Evolutionary conservation across 2,113 vertebrate species (phyloP).

Genomic region (Malurus cyaneus): DNA sequence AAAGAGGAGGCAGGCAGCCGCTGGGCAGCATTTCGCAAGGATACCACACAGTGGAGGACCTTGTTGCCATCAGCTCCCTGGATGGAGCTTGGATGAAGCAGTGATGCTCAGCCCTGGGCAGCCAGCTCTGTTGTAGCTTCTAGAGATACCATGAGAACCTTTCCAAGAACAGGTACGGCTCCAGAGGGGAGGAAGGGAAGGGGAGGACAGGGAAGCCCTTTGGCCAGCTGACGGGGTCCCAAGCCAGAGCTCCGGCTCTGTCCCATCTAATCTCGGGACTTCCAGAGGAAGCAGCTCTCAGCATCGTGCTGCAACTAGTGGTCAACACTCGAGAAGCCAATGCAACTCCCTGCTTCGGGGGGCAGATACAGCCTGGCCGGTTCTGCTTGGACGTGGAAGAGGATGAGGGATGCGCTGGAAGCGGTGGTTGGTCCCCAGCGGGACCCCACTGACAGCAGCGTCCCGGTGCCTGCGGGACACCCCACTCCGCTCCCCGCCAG

Average conservation of each 20-base stretch:
- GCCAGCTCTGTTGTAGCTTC: background rate
- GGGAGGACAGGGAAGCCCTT: background rate
- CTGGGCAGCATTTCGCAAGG: background rate
- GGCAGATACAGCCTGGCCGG: background rate
- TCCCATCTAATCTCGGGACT: background rate
- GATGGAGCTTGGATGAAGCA: background rate
- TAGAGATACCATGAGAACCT: background rate
- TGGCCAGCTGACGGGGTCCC: background rate
- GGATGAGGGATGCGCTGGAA: background rate
- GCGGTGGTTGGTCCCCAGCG: background rate
- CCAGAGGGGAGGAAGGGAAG: background rate
- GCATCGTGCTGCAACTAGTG: background rate
- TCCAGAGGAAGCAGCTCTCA: background rate
- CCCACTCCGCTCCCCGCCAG: background rate
- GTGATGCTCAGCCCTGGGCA: background rate
- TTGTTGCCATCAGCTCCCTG: background rate
- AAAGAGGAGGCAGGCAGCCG: background rate
- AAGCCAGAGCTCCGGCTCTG: fast-evolving
- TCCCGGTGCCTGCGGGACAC: background rate
- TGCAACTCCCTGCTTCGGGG: background rate
- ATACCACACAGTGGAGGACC: background rate
- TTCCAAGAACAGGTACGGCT: background rate
- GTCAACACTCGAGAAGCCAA: background rate
- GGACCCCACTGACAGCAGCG: background rate
- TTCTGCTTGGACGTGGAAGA: background rate